These are phyloP conservation scores for Rallus crepitans DNA, from an alignment of 2,797 vertebrate species.

Conservation along the genomic window DNA sequence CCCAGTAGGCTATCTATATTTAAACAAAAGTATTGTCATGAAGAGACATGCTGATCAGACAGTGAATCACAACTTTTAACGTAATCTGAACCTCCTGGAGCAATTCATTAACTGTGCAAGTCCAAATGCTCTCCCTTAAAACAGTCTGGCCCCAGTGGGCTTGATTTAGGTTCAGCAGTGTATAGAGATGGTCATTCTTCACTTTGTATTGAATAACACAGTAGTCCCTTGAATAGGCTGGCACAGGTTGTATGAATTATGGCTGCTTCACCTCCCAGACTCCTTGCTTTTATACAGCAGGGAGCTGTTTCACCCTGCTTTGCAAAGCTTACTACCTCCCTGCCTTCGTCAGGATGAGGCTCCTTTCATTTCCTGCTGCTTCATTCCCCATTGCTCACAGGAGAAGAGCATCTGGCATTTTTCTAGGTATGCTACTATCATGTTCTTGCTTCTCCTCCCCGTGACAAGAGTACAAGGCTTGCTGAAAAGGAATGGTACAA, in stretches of 20 bases:
- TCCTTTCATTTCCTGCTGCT: slow-evolving; percentile 15
- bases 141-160: background rate
- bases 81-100: background rate
- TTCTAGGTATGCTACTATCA: slow-evolving; percentile 19
- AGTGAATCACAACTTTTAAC: background rate
- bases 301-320: background rate
- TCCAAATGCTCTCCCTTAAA: background rate
- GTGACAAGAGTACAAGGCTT: background rate
- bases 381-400: slow-evolving; percentile 4
- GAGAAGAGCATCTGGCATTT: slow-evolving; percentile 52
- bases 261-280: background rate
- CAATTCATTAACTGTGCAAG: background rate
- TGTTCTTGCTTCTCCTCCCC: background rate
- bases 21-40: background rate
- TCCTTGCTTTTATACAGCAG: background rate
- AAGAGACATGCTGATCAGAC: background rate
- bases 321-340: background rate
- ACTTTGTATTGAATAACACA: background rate
- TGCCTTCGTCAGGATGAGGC: background rate
- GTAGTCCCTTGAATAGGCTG: background rate
- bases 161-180: background rate
- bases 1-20: background rate
- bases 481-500: background rate
- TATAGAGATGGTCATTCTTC: background rate
- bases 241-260: background rate